Evolutionary conservation across 2,888 invertebrate genomes (phyloP).

Genomic region (Nezara viridula): DNA sequence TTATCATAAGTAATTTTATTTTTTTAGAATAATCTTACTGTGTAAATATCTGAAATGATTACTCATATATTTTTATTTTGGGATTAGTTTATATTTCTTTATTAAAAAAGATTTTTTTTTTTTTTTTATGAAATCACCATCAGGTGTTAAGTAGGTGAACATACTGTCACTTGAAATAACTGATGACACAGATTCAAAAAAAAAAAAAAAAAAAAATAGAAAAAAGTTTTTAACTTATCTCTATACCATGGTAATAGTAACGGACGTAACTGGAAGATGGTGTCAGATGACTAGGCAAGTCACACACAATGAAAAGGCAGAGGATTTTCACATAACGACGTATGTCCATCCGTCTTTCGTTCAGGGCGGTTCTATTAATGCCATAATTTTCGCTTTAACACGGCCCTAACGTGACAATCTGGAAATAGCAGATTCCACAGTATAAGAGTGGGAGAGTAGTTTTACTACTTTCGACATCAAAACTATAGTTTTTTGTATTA

Average conservation of each 20-base stretch:
- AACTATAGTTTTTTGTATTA: not conserved
- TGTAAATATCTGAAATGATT: too few relatives aligned
- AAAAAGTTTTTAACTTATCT: not conserved
- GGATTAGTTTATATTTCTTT: too few relatives aligned
- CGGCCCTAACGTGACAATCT: not conserved
- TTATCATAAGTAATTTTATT: too few relatives aligned
- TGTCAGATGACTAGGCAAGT: not conserved
- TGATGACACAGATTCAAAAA: too few relatives aligned
- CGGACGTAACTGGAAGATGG: not conserved
- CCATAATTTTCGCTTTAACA: not conserved
- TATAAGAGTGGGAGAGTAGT: not conserved
- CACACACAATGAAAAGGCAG: not conserved
- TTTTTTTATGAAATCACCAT: not conserved
- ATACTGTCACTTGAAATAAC: not conserved
- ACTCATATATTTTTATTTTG: too few relatives aligned
- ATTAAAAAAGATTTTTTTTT: too few relatives aligned
- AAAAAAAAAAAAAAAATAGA: not conserved
- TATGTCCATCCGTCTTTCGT: not conserved
- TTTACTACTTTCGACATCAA: not conserved
- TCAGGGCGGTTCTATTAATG: not conserved
- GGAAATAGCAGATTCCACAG: not conserved
- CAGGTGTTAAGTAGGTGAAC: not conserved
- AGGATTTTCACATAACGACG: not conserved
- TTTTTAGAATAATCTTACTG: too few relatives aligned
- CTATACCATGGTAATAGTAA: not conserved